Percentiles rank a stretch among this genome's conserved stretches.
Evolutionary conservation across 2,113 vertebrate genomes (phyloP).

Genomic region (Crotalus helleri): DNA sequence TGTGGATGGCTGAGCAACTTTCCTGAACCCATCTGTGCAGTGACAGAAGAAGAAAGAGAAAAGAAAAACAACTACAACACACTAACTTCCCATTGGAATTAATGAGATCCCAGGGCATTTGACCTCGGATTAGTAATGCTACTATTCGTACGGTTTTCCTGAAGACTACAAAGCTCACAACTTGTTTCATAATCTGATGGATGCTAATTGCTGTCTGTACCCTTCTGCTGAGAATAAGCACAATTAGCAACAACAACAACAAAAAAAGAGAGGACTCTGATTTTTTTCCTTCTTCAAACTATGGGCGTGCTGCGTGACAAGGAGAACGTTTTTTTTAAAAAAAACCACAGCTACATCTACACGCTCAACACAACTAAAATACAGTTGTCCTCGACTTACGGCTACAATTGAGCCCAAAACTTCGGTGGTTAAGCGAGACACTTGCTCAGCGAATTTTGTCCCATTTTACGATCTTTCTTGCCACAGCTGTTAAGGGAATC

Average conservation of each 20-base stretch:
- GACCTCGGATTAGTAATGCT: background rate
- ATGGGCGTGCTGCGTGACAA: background rate
- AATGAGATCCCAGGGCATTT: constrained; percentile 18
- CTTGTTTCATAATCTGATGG: background rate
- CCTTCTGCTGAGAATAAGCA: background rate
- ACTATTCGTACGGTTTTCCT: background rate
- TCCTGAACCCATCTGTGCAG: background rate
- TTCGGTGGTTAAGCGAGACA: too few relatives aligned
- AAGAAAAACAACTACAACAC: too few relatives aligned
- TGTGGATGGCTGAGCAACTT: background rate
- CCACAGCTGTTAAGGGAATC: too few relatives aligned
- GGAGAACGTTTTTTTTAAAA: background rate
- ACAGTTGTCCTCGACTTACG: too few relatives aligned
- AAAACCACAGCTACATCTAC: background rate
- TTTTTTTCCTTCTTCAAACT: background rate
- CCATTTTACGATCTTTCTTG: too few relatives aligned
- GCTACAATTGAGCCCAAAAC: too few relatives aligned
- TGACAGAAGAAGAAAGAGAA: background rate
- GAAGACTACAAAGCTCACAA: background rate
- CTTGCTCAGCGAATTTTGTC: too few relatives aligned
- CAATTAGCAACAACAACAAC: background rate
- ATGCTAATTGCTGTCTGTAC: background rate
- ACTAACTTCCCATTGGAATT: background rate
- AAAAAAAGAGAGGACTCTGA: background rate
- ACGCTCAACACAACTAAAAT: background rate